Evolutionary conservation across 2,797 vertebrate species (phyloP), one percentile per base, ranked within the genome.

Genomic region (Denticeps clupeoides): DNA sequence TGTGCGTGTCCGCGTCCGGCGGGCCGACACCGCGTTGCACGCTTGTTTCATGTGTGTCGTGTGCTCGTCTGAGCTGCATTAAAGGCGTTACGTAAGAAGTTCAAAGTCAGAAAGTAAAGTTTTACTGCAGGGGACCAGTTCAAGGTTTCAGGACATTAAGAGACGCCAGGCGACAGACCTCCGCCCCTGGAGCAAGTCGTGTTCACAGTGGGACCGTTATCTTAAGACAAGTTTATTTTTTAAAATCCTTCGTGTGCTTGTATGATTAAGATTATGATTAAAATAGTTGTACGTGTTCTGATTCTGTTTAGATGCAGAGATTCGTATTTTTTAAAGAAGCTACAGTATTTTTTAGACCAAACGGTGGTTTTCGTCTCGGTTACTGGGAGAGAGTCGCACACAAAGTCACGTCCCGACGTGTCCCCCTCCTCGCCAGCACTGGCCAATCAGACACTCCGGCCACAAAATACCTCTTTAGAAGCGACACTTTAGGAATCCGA

Each of bases 381-480:
- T 52, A 43, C 51, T 51, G 51, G 41, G 29, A 55, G 28, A 47
- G 35, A 45, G 52, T 45, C 47, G 33, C 40, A 40, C 25, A 41
- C 52, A 38, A 50, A 26, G 43, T 41, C 26, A 49, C 11, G 41
- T 58, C 31, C 27, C 50, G 31, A 45, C 53, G 43, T 43, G 22
- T 43, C 43, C 25, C n/a, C 15, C 22, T 24, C 24, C 25, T 24
- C 21, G 27, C 35, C 32, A 28, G 18, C 38, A 28, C 29, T 49
- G n/a, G n/a, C n/a, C n/a, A n/a, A n/a, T n/a, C n/a, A n/a, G n/a
- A 50, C 60, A 49, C 26, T 25, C 50, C 45, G 27, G 48, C 27
- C 54, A 44, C 35, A 50, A 27, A 51, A 50, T 49, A 56, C 62
- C 48, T 64, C 35, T 63, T 58, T 47, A 59, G 28, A 42, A 44